Percentiles rank a stretch among this genome's conserved stretches.
Conservation (phyloP, 2,888 invertebrate species). For the Allygus modestus region DNA sequence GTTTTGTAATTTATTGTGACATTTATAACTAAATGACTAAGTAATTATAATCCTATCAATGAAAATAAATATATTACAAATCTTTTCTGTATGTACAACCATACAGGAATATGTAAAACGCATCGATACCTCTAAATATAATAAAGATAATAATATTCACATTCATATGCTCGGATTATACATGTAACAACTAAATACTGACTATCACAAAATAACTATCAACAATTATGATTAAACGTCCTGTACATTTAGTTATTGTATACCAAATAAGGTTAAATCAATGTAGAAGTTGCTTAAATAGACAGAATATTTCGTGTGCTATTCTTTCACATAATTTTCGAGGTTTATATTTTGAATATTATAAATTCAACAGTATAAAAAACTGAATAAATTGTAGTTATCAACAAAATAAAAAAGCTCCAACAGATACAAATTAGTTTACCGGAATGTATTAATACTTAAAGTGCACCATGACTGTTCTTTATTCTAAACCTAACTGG, state of each 20-base stretch:
- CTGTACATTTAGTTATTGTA: slow-evolving; percentile 8
- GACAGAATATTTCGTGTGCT: too few species aligned
- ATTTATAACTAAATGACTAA: too few species aligned
- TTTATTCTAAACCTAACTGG: slow-evolving; percentile 48
- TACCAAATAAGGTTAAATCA: background rate
- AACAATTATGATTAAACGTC: background rate
- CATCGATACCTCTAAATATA: background rate
- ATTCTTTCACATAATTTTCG: too few species aligned
- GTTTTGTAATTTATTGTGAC: too few species aligned
- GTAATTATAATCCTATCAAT: background rate
- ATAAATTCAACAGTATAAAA: too few species aligned
- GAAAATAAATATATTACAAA: slow-evolving; percentile 12
- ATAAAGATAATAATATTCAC: slow-evolving; percentile 25
- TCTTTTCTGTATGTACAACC: background rate
- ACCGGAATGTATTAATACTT: background rate
- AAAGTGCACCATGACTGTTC: slow-evolving; percentile 21
- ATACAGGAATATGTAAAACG: background rate
- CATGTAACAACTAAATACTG: slow-evolving; percentile 15
- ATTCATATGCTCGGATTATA: background rate
- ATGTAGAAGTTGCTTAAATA: too few species aligned
- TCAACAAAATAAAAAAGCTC: too few species aligned
- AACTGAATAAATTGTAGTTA: too few species aligned
- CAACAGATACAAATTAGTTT: too few species aligned
- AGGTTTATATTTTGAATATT: too few species aligned
- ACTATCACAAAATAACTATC: slow-evolving; percentile 50